A percentile compares a stretch with the other conserved stretches of the same genome.
Conservation (phyloP, 1,140 invertebrate genomes). For the Microvelia longipes region DNA sequence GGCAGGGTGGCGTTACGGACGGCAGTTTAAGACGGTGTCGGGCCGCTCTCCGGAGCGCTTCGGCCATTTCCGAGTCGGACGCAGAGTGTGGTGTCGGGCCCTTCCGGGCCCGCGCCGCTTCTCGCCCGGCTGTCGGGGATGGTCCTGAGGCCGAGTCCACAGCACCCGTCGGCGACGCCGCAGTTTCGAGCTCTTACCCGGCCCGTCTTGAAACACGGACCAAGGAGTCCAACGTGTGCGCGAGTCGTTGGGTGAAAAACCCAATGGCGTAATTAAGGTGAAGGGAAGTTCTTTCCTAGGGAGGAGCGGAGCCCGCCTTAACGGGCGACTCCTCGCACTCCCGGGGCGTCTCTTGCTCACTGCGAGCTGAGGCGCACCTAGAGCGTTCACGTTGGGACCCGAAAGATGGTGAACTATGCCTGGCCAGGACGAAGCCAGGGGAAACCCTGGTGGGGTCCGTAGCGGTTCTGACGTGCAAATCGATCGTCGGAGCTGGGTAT, state of each 20-base stretch:
- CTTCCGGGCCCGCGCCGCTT: not conserved
- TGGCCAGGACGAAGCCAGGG: constrained; percentile 71
- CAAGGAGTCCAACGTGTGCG: constrained; percentile 75
- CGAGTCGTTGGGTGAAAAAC: constrained; percentile 55
- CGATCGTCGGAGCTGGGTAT: constrained; percentile 77
- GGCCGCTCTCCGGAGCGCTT: not conserved
- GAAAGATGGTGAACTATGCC: constrained; percentile 85
- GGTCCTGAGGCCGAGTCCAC: not conserved
- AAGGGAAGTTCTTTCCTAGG: not conserved
- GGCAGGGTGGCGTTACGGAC: no score
- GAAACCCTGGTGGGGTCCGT: constrained; percentile 73
- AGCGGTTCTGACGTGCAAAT: constrained; percentile 85
- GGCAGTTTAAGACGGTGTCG: not conserved
- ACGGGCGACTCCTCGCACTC: constrained; percentile 21
- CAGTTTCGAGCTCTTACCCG: constrained; percentile 44
- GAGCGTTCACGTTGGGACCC: constrained; percentile 62
- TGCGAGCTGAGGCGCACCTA: constrained; percentile 36
- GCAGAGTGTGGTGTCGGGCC: not conserved
- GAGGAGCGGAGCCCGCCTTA: not conserved
- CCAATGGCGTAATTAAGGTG: constrained; percentile 17
- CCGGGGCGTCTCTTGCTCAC: constrained; percentile 30
- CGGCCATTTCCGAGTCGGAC: not conserved
- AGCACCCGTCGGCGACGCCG: constrained; percentile 35
- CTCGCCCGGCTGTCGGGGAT: constrained; percentile 5
- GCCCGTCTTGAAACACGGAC: constrained; percentile 90